Percentiles rank a stretch among this genome's conserved stretches.
These are phyloP conservation scores for Agrypnus murinus DNA, from an alignment of 2,888 invertebrate species.

Conservation along the genomic window DNA sequence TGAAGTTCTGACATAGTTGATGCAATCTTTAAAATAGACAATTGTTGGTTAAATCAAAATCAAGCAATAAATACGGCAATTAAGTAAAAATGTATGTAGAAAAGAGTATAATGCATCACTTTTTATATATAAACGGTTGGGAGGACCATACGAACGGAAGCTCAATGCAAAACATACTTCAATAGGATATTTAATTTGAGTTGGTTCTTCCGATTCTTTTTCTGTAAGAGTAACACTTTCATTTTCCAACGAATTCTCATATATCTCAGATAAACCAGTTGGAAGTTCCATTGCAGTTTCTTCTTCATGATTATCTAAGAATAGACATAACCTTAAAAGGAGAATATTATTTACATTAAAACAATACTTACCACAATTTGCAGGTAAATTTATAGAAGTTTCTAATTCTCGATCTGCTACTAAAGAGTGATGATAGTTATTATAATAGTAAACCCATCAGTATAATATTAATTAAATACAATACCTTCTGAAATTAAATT, in stretches of 20 bases:
- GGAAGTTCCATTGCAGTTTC: conserved; percentile 33
- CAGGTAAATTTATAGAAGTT: conserved; percentile 37
- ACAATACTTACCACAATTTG: conserved; percentile 34
- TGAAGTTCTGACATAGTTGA: too few relatives aligned
- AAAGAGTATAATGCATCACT: too few relatives aligned
- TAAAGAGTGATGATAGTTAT: conserved; percentile 31
- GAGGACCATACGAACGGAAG: too few relatives aligned
- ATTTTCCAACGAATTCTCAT: conserved; percentile 41
- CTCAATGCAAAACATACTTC: conserved; percentile 52
- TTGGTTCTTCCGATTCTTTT: conserved; percentile 27
- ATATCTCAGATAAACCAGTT: conserved; percentile 33
- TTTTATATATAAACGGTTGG: too few relatives aligned
- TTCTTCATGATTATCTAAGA: conserved; percentile 37
- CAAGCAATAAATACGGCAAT: too few relatives aligned
- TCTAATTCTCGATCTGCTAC: conserved; percentile 47
- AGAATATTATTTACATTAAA: conserved; percentile 5
- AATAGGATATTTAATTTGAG: conserved; percentile 51
- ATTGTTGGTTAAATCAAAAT: too few relatives aligned
- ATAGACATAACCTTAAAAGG: background rate
- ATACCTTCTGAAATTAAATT: conserved; percentile 60
- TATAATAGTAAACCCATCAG: background rate
- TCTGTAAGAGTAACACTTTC: conserved; percentile 35
- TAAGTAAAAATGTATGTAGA: too few relatives aligned
- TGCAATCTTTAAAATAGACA: too few relatives aligned
- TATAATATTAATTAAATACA: background rate